phyloP scores from a whole-genome alignment of 2,113 vertebrate species.

The Ondatra zibethicus region DNA sequence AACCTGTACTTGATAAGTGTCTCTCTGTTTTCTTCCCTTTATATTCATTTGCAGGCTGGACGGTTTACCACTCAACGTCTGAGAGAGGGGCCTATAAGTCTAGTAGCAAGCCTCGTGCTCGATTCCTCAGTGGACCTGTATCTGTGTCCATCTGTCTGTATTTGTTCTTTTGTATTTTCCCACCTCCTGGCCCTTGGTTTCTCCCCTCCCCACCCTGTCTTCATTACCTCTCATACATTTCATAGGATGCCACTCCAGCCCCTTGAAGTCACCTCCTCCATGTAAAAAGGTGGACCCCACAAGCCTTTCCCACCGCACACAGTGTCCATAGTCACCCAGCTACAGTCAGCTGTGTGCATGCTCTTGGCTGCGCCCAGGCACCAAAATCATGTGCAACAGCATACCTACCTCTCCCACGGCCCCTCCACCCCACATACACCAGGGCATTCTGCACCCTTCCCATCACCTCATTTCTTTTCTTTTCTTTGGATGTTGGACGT shows the following conservation, averaged over 20 bases:
- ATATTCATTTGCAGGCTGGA: slow-evolving; percentile 98
- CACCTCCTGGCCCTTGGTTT: slow-evolving; percentile 89
- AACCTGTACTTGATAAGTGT: slow-evolving; percentile 92
- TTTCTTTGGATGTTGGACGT: slow-evolving; percentile 82
- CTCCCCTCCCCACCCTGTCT: slow-evolving; percentile 80
- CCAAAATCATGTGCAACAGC: slow-evolving; percentile 89
- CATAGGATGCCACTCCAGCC: slow-evolving; percentile 84
- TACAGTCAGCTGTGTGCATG: slow-evolving; percentile 91
- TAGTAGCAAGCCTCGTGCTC: slow-evolving; percentile 99
- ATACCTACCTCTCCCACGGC: slow-evolving; percentile 86
- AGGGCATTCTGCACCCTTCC: slow-evolving; percentile 86
- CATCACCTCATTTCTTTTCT: slow-evolving; percentile 79
- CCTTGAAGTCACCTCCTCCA: slow-evolving; percentile 63
- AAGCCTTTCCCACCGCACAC: slow-evolving; percentile 75
- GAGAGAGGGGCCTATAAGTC: slow-evolving; percentile 99
- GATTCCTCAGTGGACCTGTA: slow-evolving; percentile 99
- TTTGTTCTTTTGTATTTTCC: slow-evolving; percentile 96
- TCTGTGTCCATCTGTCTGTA: slow-evolving; percentile 99
- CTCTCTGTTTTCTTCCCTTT: slow-evolving; percentile 94
- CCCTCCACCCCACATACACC: slow-evolving; percentile 80
- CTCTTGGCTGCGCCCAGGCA: slow-evolving; percentile 89
- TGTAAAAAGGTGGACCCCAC: not conserved
- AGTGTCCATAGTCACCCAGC: slow-evolving; percentile 73
- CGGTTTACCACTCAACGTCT: slow-evolving; percentile 97
- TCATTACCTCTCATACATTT: slow-evolving; percentile 91